phyloP scores from a whole-genome alignment of 2,797 vertebrate genomes.

The Gouania willdenowi region DNA sequence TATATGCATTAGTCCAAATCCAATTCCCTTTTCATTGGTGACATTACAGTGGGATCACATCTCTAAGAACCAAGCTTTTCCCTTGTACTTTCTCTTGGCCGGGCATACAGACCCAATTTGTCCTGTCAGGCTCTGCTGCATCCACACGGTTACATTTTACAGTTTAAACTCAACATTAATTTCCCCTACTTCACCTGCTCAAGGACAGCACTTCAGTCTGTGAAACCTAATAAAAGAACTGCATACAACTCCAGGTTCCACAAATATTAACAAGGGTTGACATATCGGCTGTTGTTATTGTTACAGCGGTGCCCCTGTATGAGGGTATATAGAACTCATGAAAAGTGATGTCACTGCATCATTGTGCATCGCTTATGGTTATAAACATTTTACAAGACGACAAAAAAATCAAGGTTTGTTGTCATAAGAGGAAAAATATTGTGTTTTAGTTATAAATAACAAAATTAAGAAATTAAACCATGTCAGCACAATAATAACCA shows the following conservation, averaged over 20 bases:
- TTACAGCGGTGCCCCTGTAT: conserved; percentile 15
- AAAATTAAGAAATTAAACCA: no score
- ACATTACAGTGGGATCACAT: conserved; percentile 28
- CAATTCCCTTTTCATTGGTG: no score
- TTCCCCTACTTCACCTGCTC: conserved; percentile 41
- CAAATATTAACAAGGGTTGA: conserved; percentile 6
- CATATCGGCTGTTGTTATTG: conserved; percentile 8
- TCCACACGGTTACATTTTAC: conserved; percentile 32
- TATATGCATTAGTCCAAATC: no score
- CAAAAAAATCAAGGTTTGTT: no score
- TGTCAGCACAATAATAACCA: no score
- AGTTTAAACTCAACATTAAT: conserved; percentile 46
- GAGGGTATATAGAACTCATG: no score
- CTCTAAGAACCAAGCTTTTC: conserved; percentile 21
- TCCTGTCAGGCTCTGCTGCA: conserved; percentile 49
- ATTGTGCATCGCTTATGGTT: neutral
- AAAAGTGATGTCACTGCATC: conserved; percentile 15
- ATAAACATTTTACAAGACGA: no score
- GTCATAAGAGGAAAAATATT: no score
- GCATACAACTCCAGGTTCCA: conserved; percentile 21
- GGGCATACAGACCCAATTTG: conserved; percentile 50
- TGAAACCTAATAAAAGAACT: conserved; percentile 26
- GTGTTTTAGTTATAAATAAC: no score
- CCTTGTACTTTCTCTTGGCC: conserved; percentile 34
- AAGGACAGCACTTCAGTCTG: conserved; percentile 40